These are phyloP conservation scores for Arrhamphus sclerolepis DNA, from an alignment of 2,797 vertebrate genomes.

Conservation along the genomic window DNA sequence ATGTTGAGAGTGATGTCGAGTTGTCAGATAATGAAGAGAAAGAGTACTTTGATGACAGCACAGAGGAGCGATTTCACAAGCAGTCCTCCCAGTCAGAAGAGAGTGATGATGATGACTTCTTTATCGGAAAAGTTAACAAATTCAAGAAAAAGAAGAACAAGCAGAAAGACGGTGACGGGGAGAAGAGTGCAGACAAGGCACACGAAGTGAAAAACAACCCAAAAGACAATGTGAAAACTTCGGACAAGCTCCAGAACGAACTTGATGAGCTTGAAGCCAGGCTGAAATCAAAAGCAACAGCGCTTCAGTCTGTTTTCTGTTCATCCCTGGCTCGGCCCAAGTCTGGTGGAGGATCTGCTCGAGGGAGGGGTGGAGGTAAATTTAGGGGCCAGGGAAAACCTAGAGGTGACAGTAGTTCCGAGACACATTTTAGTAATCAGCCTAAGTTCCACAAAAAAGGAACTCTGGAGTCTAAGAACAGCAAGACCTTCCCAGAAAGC, in stretches of 20 bases:
- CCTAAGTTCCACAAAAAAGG: conserved; percentile 49
- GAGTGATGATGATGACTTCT: conserved; percentile 89
- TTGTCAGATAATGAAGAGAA: conserved; percentile 76
- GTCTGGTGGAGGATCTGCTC: conserved; percentile 33
- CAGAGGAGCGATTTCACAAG: conserved; percentile 94
- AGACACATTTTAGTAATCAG: conserved; percentile 36
- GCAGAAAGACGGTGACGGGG: conserved; percentile 8
- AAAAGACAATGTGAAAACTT: background rate
- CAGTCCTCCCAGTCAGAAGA: conserved; percentile 90
- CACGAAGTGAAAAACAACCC: conserved; percentile 26
- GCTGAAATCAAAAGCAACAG: conserved; percentile 59
- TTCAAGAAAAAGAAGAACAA: conserved; percentile 84
- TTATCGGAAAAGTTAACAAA: conserved; percentile 91
- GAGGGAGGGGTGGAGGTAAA: conserved; percentile 44
- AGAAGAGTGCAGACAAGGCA: conserved; percentile 38
- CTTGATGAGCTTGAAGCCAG: conserved; percentile 61
- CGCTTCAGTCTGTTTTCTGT: conserved; percentile 87
- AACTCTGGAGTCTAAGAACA: conserved; percentile 29
- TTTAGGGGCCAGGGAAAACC: conserved; percentile 34
- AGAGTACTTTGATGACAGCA: conserved; percentile 96
- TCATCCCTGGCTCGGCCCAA: conserved; percentile 77
- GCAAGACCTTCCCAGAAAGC: conserved; percentile 11
- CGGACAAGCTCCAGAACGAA: conserved; percentile 36
- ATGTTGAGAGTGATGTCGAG: conserved; percentile 75
- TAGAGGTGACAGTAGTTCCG: background rate